Evolutionary conservation across 2,888 invertebrate species (phyloP), one percentile per base, ranked within the genome.

Genomic region (Microdon myrmicae): DNA sequence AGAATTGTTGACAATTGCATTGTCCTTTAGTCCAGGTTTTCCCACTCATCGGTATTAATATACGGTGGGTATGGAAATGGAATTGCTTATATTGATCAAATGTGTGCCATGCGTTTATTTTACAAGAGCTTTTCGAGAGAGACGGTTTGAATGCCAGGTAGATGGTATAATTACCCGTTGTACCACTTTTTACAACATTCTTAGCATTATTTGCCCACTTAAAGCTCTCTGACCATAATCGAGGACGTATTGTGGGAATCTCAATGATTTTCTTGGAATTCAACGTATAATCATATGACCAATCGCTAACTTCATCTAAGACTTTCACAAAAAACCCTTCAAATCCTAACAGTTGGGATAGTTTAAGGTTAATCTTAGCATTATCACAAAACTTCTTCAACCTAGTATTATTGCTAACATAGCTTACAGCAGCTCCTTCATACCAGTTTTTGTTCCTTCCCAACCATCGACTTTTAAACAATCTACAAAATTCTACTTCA

Each of bases 161-260:
- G n/a, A n/a, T n/a, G n/a, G 32, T 8, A 16, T 9, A 35, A 20
- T 20, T 35, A 1, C 22, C 10, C 5, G 3, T 17, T 10, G 19
- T 35, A 3, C 20, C 20, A 35, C 35, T 10, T 19, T 35, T 35
- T 3, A 35, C 3, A 2, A 35, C 22, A 9, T 10, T 35, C 6
- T 35, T 35, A 1, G 35, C 20, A 19, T 22, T n/a, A 19, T 35
- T 35, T 6, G 12, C 5, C 35, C 35, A 35, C 14, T 35, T 19
- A 4, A 22, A 35, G 35, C 35, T 35, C 1, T 35, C 35, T 7
- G 6, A 7, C 35, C 35, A 35, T 5, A 35, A 12, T 1, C 20
- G 19, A 10, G 19, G 20, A 19, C 35, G 10, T 3, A 35, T 35
- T 1, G 35, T 35, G 5, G 35, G 35, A 20, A 12, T 4, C 1